These are phyloP conservation scores for Microplitis manilae DNA, from an alignment of 2,888 invertebrate species.

Conservation along the genomic window DNA sequence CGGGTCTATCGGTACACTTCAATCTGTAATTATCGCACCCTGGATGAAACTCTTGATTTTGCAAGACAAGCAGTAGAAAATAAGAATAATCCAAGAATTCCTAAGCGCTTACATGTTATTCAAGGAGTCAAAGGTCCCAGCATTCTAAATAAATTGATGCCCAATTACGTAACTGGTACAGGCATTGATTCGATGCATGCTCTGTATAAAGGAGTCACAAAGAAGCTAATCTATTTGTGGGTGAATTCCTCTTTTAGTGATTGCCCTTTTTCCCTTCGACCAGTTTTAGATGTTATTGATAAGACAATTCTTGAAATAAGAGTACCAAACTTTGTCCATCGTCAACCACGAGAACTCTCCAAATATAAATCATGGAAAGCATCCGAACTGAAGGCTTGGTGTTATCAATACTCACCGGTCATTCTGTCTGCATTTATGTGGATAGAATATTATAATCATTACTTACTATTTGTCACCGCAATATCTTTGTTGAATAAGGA, in stretches of 20 bases:
- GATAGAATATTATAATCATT: conserved; percentile 15
- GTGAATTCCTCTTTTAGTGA: not conserved
- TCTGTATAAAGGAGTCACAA: conserved; percentile 35
- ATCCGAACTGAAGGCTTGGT: not conserved
- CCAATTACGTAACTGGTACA: conserved; percentile 38
- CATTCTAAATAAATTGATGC: conserved; percentile 40
- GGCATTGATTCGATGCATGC: conserved; percentile 44
- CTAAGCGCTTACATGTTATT: not conserved
- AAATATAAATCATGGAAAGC: conserved; percentile 9
- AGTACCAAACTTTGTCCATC: not conserved
- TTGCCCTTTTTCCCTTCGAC: not conserved
- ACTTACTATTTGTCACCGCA: not conserved
- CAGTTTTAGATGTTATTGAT: not conserved
- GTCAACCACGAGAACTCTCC: not conserved
- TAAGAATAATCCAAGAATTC: not conserved
- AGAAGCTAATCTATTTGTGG: conserved; percentile 24
- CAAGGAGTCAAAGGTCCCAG: conserved; percentile 45
- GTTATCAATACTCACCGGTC: not conserved
- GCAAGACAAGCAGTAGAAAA: not conserved
- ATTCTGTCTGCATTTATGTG: not conserved
- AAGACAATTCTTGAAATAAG: not conserved
- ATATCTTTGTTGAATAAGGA: conserved; percentile 13
- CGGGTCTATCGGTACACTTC: conserved; percentile 34
- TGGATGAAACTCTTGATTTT: not conserved
- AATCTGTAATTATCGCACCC: conserved; percentile 30